These are phyloP conservation scores for Nomada goodeniana DNA, from an alignment of 2,888 invertebrate genomes.

Conservation along the genomic window DNA sequence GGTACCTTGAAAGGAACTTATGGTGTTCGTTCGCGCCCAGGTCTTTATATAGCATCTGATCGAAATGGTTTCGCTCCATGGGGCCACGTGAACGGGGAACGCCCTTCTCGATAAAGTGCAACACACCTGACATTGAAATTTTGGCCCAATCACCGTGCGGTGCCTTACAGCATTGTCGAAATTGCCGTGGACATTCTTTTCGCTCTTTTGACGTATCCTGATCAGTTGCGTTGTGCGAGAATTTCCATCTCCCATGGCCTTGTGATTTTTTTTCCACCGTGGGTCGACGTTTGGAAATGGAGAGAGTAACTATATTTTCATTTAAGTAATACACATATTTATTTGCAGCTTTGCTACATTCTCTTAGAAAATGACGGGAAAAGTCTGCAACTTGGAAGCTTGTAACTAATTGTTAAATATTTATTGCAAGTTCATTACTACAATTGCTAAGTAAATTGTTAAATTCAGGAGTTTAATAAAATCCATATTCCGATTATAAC, in stretches of 20 bases:
- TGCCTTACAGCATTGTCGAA: not conserved
- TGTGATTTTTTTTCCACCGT: not conserved
- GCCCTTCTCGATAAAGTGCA: slow-evolving; percentile 74
- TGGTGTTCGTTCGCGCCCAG: slow-evolving; percentile 52
- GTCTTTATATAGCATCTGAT: slow-evolving; percentile 74
- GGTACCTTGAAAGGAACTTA: slow-evolving; percentile 71
- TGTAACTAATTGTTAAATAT: too few relatives aligned
- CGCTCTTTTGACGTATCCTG: not conserved
- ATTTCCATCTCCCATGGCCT: slow-evolving; percentile 19
- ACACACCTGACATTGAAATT: slow-evolving; percentile 75
- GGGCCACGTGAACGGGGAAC: slow-evolving; percentile 58
- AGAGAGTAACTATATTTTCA: too few relatives aligned
- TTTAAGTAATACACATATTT: too few relatives aligned
- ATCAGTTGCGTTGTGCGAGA: not conserved
- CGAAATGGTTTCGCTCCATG: slow-evolving; percentile 65
- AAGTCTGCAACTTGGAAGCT: too few relatives aligned
- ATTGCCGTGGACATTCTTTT: not conserved
- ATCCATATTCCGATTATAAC: not conserved
- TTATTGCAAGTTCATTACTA: too few relatives aligned
- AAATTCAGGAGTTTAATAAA: too few relatives aligned
- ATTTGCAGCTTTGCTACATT: too few relatives aligned
- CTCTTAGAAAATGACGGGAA: too few relatives aligned
- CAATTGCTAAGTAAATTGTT: too few relatives aligned
- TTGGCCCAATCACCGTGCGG: slow-evolving; percentile 41
- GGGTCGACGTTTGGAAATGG: too few relatives aligned